Base-by-base conservation (phyloP, 1,140 invertebrate genomes). In the Drosophila eugracilis region DNA sequence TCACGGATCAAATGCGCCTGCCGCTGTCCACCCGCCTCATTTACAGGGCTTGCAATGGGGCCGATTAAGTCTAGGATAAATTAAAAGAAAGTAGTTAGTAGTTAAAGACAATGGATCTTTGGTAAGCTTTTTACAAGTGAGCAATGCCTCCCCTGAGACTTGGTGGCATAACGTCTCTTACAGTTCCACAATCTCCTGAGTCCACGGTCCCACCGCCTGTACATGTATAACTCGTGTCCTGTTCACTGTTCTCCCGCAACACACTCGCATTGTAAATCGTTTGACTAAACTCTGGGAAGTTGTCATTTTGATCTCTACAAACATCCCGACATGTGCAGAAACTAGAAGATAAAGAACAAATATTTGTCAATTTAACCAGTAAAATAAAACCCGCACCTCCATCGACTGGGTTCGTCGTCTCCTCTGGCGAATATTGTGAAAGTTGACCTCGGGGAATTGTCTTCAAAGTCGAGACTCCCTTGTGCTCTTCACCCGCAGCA, bases 261-360 rank as follows among this genome's bases (percentile, higher is more conserved):
- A 97, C 93, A 1, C 94, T 95, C 1, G 96, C 95, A 78, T 32
- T 32, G 2, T 32, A 32, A 1, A 32, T 7, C 4, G 30, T 32
- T 32, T 32, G 30, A 32, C 30, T 32, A 12, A 32, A 32, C 10
- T 32, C 30, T 32, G 30, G 30, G 30, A 32, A 32, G 30, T 32
- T 32, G 3, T 99, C 98, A 89, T 99, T 99, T 90, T 96, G 95
- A 92, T 99, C 98, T 66, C 95, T 79, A 99, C 95, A 69, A 95
- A 94, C 41, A 99, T 95, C 9, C 94, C 96, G 2, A 99, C 95
- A 34, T 96, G 95, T 1, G 97, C 97, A n/a, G 94, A 92, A n/a
- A 85, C 95, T 97, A 21, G 36, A 71, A 44, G 0, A 10, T 0
- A 14, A 39, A 19, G 2, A 10, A 5, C 14, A 0, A 21, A 1